A percentile compares a stretch with the other conserved stretches of the same genome.
phyloP scores from a whole-genome alignment of 2,113 vertebrate genomes.

The Pluvialis apricaria region DNA sequence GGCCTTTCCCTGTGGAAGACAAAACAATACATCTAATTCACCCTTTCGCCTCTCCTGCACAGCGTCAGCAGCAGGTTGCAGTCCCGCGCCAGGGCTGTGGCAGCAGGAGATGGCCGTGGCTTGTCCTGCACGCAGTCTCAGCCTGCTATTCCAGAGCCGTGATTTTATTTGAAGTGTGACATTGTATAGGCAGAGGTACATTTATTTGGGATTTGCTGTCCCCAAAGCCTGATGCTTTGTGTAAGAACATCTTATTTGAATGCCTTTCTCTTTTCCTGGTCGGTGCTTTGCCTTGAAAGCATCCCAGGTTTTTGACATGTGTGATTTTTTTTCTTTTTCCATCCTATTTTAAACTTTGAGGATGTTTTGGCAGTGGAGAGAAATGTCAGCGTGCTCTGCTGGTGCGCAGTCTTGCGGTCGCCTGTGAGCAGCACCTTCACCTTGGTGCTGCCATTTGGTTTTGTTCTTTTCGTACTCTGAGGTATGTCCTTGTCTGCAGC shows the following conservation, averaged over 20 bases:
- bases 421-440: neutral
- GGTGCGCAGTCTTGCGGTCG: fast-evolving
- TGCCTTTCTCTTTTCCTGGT: neutral
- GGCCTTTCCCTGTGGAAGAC: neutral
- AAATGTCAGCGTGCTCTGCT: neutral
- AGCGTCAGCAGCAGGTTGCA: neutral
- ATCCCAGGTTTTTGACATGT: neutral
- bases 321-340: neutral
- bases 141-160: neutral
- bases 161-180: neutral
- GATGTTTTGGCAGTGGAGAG: neutral
- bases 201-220: neutral
- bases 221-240: neutral
- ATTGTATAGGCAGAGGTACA: neutral
- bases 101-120: neutral
- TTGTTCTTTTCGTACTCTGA: neutral
- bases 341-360: neutral
- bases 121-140: neutral
- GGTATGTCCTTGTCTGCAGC: neutral
- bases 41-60: no score
- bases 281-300: neutral
- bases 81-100: neutral
- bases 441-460: neutral
- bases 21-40: neutral
- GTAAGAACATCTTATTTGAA: neutral